A percentile compares a stretch with the other conserved stretches of the same genome.
phyloP scores from a whole-genome alignment of 2,797 vertebrate species.

The Chaetodon trifasciatus region DNA sequence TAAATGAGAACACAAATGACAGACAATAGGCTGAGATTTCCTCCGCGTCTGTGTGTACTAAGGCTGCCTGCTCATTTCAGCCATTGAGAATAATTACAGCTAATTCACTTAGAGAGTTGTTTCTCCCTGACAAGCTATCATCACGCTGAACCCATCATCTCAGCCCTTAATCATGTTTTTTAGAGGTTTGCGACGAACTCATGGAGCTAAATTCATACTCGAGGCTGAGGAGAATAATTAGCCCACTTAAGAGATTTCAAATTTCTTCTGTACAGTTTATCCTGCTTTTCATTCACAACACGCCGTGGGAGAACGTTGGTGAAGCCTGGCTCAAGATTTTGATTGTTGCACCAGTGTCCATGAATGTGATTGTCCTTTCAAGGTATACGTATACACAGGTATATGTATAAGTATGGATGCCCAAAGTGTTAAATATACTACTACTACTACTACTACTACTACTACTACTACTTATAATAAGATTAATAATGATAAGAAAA shows the following conservation, averaged over 20 bases:
- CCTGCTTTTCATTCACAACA: constrained; percentile 23
- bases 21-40: constrained; percentile 3
- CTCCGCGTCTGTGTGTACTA: constrained; percentile 20
- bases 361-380: not conserved
- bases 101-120: constrained; percentile 59
- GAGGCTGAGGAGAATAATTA: constrained; percentile 51
- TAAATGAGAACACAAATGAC: constrained; percentile 16
- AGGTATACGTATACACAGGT: not conserved
- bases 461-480: not conserved
- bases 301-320: not conserved
- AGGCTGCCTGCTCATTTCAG: constrained; percentile 50
- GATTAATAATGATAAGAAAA: not conserved
- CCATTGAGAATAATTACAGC: constrained; percentile 64
- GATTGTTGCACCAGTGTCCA: not conserved
- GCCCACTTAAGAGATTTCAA: constrained; percentile 25
- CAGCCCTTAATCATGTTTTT: constrained; percentile 60
- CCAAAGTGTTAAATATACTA: not conserved
- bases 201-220: constrained; percentile 39
- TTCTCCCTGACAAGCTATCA: constrained; percentile 63
- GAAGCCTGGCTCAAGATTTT: not conserved
- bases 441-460: too few species aligned
- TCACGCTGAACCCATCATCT: constrained; percentile 58
- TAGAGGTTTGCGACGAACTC: constrained; percentile 37
- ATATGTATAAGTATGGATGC: not conserved
- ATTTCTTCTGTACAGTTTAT: constrained; percentile 30